Conservation (phyloP, 2,797 vertebrate genomes). For the Halcyon chelicuti region DNA sequence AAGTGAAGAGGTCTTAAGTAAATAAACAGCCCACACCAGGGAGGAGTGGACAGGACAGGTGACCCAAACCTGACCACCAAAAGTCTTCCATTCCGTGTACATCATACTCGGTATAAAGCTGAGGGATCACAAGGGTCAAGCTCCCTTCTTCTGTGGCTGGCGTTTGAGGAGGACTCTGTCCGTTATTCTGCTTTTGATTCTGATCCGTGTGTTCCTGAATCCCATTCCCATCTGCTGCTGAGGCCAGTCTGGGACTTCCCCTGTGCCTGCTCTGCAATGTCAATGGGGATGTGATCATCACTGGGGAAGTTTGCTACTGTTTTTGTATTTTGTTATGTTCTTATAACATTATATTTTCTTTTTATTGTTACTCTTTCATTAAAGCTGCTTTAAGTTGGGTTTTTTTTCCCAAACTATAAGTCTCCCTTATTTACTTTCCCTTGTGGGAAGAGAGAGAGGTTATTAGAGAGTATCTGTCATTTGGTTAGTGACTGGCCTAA, state of each 20-base stretch:
- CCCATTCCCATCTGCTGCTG: background rate
- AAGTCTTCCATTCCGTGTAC: background rate
- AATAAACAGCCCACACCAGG: background rate
- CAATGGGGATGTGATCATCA: background rate
- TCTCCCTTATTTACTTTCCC: background rate
- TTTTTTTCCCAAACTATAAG: background rate
- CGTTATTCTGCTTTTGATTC: background rate
- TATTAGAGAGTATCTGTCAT: background rate
- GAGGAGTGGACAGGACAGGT: background rate
- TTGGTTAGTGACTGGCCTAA: too few relatives aligned
- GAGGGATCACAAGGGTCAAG: background rate
- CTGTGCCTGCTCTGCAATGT: background rate
- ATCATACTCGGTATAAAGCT: background rate
- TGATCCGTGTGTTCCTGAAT: background rate
- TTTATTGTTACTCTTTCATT: background rate
- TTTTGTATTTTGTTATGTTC: background rate
- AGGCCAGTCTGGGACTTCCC: background rate
- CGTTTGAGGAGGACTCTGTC: background rate
- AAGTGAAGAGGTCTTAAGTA: background rate
- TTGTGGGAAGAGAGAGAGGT: background rate
- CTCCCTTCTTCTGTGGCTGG: background rate
- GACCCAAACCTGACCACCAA: background rate
- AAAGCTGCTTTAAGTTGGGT: background rate
- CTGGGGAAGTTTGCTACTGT: too few relatives aligned
- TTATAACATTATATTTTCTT: background rate